phyloP scores from a whole-genome alignment of 92 coral and sea anemone genomes.

The Meandrina meandrites region DNA sequence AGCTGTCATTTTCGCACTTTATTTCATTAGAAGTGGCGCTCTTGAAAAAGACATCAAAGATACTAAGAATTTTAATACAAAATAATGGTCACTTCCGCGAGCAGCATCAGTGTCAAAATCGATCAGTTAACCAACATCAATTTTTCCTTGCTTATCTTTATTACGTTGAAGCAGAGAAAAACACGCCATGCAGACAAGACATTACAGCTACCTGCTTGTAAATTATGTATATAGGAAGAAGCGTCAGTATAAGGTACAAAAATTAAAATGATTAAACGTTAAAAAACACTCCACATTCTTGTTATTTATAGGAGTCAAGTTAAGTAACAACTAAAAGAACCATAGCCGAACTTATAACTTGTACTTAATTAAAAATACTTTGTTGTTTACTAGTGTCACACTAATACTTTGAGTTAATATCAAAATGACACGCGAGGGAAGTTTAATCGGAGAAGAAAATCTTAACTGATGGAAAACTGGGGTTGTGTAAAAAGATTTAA shows the following conservation, averaged over 20 bases:
- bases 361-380: not conserved
- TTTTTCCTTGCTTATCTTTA: not conserved
- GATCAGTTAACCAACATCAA: not conserved
- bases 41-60: not conserved
- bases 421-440: not conserved
- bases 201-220: not conserved
- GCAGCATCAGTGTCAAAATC: not conserved
- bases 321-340: not conserved
- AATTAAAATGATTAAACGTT: not conserved
- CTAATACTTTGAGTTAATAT: not conserved
- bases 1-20: not conserved
- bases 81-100: not conserved
- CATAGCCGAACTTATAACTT: not conserved
- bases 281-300: not conserved
- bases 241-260: not conserved
- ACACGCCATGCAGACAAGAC: not conserved
- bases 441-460: slow-evolving; percentile 14
- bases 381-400: not conserved
- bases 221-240: no score
- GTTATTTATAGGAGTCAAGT: not conserved
- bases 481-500: slow-evolving; percentile 48
- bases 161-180: not conserved
- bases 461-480: slow-evolving; percentile 19
- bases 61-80: not conserved
- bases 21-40: not conserved